Base-by-base conservation (phyloP, 2,797 vertebrate species). In the Calcarius lapponicus region DNA sequence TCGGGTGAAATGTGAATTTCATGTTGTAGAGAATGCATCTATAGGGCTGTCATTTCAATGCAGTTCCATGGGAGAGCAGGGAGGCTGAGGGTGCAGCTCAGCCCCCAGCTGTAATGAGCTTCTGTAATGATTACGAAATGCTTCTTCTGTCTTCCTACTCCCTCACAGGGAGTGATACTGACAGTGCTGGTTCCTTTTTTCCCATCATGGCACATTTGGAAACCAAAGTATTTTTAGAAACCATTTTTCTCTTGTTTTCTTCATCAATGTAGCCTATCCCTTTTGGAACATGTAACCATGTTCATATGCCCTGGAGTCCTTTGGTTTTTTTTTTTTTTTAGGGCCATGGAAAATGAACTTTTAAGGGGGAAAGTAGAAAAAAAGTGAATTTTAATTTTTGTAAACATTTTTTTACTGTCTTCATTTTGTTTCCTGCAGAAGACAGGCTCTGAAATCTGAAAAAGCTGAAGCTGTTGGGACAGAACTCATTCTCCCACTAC, bases 181-280 rank as follows among this genome's bases (percentile, higher is more conserved):
- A 70, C 51, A 88, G 48, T 47, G 43, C 80, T 94, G 73, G 66
- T 93, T 95, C 92, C 36, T 79, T 66, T 88, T 86, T 90, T 92
- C 61, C 76, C 25, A 56, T 72, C 40, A 28, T 90, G 80, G 60
- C 48, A 13, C 81, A 32, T 81, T 92, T 94, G 90, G 88, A 96
- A 95, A 93, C 56, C 15, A 34, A 62, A 88, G 36, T 94, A 93
- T 86, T 95, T 93, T 93, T 95, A 95, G 93, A 82, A 94, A 67
- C 56, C 3, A 24, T 28, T 88, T 78, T 91, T 78, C 28, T 78
- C 28, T 76, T 79, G 36, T n/a, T 9, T 76, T 93, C 66, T 81
- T 71, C 3, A 6, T 79, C 60, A 88, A 42, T 58, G 40, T 81
- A 50, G 40, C 47, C 47, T 80, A 5, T 79, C n/a, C 34, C 18